Conservation (phyloP, 92 coral and sea anemone genomes). For the Desmophyllum pertusum region DNA sequence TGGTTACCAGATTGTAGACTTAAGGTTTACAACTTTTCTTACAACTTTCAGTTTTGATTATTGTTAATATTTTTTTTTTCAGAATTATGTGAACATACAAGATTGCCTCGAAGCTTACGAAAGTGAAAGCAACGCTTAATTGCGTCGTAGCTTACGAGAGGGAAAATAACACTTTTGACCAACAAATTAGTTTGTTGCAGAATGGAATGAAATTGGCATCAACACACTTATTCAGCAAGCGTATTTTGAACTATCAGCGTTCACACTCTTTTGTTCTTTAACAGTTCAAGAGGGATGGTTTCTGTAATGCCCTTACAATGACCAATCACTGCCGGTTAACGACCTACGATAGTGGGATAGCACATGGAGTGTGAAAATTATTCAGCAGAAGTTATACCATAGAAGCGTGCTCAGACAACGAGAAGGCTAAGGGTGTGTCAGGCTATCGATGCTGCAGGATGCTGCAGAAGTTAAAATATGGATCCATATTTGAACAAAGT, state of each 20-base stretch:
- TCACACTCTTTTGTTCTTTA: background rate
- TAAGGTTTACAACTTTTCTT: background rate
- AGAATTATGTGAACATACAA: constrained; percentile 26
- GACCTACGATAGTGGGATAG: no score
- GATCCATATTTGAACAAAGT: no score
- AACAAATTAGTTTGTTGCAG: background rate
- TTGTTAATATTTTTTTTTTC: background rate
- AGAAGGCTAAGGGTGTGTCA: no score
- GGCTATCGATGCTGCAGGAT: no score
- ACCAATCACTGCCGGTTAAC: background rate
- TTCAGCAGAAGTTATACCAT: no score
- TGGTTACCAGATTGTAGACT: no score
- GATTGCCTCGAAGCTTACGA: constrained; percentile 30
- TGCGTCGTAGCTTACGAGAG: background rate
- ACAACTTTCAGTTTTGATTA: no score
- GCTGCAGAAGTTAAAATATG: no score
- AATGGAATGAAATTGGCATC: background rate
- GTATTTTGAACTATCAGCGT: background rate
- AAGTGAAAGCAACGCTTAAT: background rate
- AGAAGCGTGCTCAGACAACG: no score
- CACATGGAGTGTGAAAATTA: no score
- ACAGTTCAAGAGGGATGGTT: background rate
- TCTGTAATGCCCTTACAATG: background rate
- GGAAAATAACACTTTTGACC: background rate
- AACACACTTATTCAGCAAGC: background rate